phyloP scores from a whole-genome alignment of 2,888 invertebrate species.

The Vesta saturnalis region DNA sequence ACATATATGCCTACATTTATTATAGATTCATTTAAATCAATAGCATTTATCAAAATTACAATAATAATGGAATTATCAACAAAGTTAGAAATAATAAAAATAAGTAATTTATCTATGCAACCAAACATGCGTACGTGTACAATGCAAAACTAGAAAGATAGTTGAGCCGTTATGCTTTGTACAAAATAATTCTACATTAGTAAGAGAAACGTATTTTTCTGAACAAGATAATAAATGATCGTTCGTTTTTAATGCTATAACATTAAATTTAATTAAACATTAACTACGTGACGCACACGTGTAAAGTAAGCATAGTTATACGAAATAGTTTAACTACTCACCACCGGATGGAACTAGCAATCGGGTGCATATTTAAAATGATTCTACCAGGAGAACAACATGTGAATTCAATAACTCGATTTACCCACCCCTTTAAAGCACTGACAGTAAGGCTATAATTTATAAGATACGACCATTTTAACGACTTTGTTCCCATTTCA shows the following conservation, averaged over 20 bases:
- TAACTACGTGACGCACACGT: slow-evolving; percentile 12
- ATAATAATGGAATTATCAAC: too few species aligned
- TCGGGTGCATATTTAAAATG: slow-evolving; percentile 43
- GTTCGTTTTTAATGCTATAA: background rate
- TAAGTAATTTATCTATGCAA: too few species aligned
- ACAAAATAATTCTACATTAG: too few species aligned
- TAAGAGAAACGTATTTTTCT: too few species aligned
- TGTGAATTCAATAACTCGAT: slow-evolving; percentile 4
- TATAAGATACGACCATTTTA: background rate
- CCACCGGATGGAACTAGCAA: slow-evolving; percentile 54
- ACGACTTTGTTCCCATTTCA: background rate
- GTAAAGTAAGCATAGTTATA: slow-evolving; percentile 24
- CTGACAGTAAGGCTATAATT: background rate
- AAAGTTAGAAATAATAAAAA: too few species aligned
- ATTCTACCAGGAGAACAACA: slow-evolving; percentile 32
- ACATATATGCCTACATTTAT: too few species aligned
- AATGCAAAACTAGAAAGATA: too few species aligned
- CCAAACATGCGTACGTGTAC: too few species aligned
- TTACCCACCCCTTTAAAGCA: background rate
- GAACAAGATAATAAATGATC: too few species aligned
- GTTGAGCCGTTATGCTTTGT: too few species aligned
- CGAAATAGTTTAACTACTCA: slow-evolving; percentile 49
- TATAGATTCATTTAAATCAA: too few species aligned
- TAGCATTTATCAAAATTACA: too few species aligned
- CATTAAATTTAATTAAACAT: background rate